Evolutionary conservation across 64 coral and sea anemone genomes (phyloP), one percentile per base, ranked within the genome.

Genomic region (Porites australiensis): DNA sequence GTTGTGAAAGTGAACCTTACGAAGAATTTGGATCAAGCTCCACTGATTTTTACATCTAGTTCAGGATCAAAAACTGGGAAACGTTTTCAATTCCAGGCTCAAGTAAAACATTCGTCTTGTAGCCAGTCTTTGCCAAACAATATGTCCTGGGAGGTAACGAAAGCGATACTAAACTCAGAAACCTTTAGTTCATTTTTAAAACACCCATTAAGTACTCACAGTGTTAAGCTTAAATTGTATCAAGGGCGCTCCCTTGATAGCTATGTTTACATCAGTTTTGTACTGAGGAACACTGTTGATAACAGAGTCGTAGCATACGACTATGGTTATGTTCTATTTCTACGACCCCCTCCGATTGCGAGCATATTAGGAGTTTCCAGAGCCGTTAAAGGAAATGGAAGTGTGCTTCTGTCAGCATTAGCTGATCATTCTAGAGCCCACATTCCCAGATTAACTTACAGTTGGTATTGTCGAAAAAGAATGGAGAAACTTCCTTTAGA

Each of bases 241-340:
- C 69, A 59, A 44, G 16, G 77, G 15, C 71, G 8, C 23, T 68
- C 82, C 11, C 67, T 63, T 3, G 61, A 88, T 19, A 69, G 89
- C 20, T 50, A 75, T n/a, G 15, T 91, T 14, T 88, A 82, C n/a
- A 74, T 87, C 52, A 72, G 86, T 62, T 95, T 91, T 82, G 70
- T 95, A 5, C 91, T 95, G 55, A 90, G 54, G 51, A 73, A 81
- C 70, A 5, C 23, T 72, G 23, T 52, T 44, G 44, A 86, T 86
- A 13, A 67, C 60, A 70, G 37, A 48, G 6, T 86, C 48, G 8
- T 74, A 13, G 77, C 86, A 2, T 88, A 88, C 14, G 84, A 87
- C 12, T 87, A 87, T 48, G 86, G 86, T 27, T 11, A 75, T 3
- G 27, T 76, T 12, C 7, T 62, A n/a, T 53, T 88, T 18, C 50